phyloP scores from a whole-genome alignment of 2,888 invertebrate genomes.

The Norana najaformis region DNA sequence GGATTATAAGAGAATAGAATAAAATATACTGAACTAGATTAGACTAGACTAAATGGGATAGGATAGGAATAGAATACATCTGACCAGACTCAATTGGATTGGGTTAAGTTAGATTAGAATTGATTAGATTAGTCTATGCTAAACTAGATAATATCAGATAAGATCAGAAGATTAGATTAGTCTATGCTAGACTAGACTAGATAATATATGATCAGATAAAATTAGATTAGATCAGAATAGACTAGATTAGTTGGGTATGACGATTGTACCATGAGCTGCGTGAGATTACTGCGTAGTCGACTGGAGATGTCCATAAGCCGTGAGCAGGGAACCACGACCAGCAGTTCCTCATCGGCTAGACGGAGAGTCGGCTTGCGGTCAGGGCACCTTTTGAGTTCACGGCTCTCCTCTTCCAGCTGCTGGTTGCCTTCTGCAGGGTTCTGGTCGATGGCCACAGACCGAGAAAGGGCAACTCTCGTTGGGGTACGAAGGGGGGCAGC shows the following conservation, averaged over 20 bases:
- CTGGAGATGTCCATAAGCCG: not conserved
- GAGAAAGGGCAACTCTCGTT: not conserved
- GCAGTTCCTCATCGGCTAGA: not conserved
- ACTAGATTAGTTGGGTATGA: not conserved
- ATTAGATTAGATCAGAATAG: not conserved
- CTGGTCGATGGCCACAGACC: not conserved
- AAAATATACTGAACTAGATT: too few species aligned
- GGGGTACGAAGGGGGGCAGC: not conserved
- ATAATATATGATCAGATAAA: too few species aligned
- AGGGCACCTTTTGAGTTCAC: not conserved
- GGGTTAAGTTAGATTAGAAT: not conserved
- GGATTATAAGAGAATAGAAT: too few species aligned
- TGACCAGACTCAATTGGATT: not conserved
- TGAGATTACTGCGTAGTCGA: slow-evolving; percentile 21
- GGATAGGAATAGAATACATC: too few species aligned
- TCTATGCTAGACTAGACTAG: not conserved
- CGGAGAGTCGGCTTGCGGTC: not conserved
- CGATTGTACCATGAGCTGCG: slow-evolving; percentile 10
- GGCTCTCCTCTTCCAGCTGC: not conserved
- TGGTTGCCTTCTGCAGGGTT: not conserved
- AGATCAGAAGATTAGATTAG: not conserved
- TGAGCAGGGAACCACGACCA: not conserved
- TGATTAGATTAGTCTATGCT: not conserved
- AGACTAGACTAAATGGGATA: too few species aligned
- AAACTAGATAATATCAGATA: not conserved